phyloP scores from a whole-genome alignment of 2,888 invertebrate species.

The Periphyllus acericola region DNA sequence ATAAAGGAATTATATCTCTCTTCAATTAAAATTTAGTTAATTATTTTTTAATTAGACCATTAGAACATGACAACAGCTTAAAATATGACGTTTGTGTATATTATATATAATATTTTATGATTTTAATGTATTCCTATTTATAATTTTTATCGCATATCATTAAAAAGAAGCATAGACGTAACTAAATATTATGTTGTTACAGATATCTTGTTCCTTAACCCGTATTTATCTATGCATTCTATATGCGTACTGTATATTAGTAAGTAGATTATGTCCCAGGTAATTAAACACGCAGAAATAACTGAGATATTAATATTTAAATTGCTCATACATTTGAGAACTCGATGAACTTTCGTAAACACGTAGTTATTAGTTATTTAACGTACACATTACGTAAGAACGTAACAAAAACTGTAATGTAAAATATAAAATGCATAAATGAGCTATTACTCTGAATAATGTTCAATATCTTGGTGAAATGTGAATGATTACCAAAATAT shows the following conservation, averaged over 20 bases:
- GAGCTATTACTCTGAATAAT: no score
- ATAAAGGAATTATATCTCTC: not conserved
- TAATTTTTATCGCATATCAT: not conserved
- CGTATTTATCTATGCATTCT: not conserved
- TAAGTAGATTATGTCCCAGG: not conserved
- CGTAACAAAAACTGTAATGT: no score
- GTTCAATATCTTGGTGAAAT: no score
- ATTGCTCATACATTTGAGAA: not conserved
- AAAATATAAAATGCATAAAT: no score
- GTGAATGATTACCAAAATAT: no score
- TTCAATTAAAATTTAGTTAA: not conserved
- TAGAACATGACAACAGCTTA: not conserved
- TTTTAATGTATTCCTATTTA: not conserved
- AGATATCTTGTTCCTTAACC: not conserved
- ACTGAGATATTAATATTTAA: not conserved
- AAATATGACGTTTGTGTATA: not conserved
- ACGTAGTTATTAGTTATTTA: not conserved
- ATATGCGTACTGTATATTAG: no score
- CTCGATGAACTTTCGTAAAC: not conserved
- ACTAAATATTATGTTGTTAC: not conserved
- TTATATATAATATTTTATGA: not conserved
- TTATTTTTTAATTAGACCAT: constrained; percentile 1
- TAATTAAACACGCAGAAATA: not conserved
- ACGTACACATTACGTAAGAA: no score
- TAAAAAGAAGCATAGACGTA: constrained; percentile 1